A percentile compares a stretch with the other conserved stretches of the same genome.
phyloP scores from a whole-genome alignment of 2,797 vertebrate species.

The Miichthys miiuy region DNA sequence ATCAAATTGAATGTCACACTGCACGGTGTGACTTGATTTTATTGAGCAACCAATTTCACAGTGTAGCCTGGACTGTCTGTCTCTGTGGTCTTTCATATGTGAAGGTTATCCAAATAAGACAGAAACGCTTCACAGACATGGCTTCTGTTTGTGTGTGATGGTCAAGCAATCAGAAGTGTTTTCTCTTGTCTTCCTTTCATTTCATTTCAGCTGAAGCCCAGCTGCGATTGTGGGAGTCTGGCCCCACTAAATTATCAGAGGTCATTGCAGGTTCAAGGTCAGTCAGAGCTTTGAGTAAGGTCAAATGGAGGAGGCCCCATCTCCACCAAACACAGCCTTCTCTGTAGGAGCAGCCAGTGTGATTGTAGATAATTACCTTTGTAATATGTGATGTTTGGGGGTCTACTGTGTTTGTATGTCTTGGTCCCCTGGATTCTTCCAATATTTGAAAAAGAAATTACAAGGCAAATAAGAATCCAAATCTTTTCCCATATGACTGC shows the following conservation, averaged over 20 bases:
- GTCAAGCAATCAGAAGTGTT: slow-evolving; percentile 20
- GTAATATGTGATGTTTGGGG: slow-evolving; percentile 47
- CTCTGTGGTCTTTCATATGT: slow-evolving; percentile 50
- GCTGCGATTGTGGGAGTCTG: slow-evolving; percentile 25
- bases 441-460: no score
- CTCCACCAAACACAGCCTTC: slow-evolving; percentile 16
- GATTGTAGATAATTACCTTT: slow-evolving; percentile 75
- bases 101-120: slow-evolving; percentile 58
- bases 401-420: slow-evolving; percentile 29
- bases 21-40: slow-evolving; percentile 43
- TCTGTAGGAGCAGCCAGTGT: slow-evolving; percentile 43
- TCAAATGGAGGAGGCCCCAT: slow-evolving; percentile 32
- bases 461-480: background rate
- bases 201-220: slow-evolving; percentile 14
- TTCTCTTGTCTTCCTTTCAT: slow-evolving; percentile 41
- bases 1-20: slow-evolving; percentile 50
- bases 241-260: slow-evolving; percentile 21
- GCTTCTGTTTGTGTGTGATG: slow-evolving; percentile 35
- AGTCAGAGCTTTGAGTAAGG: slow-evolving; percentile 34
- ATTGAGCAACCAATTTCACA: slow-evolving; percentile 66
- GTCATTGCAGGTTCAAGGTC: slow-evolving; percentile 65
- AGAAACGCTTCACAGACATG: slow-evolving; percentile 16
- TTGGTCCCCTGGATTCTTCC: slow-evolving; percentile 13
- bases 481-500: background rate
- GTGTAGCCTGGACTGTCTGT: slow-evolving; percentile 31